Evolutionary conservation across 2,113 vertebrate species (phyloP).

Genomic region (Pelecanoides urinatrix): DNA sequence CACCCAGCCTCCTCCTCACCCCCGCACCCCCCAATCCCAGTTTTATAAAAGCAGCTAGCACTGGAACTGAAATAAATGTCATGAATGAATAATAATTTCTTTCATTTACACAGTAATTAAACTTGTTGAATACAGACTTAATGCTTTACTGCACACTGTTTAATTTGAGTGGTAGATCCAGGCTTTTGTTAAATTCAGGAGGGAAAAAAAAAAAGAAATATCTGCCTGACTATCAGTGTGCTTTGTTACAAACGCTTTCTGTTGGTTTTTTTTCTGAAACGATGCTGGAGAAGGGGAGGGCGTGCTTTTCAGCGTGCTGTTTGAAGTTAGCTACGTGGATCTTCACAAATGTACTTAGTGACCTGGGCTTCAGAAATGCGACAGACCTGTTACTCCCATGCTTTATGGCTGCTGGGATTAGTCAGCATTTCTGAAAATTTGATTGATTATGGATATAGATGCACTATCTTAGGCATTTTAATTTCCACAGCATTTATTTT

Average conservation of each 20-base stretch:
- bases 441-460: background rate
- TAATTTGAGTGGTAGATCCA: slow-evolving; percentile 65
- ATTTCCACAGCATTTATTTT: background rate
- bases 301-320: background rate
- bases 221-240: slow-evolving; percentile 25
- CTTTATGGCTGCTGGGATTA: background rate
- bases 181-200: slow-evolving; percentile 59
- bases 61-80: slow-evolving; percentile 73
- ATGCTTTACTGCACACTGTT: slow-evolving; percentile 61
- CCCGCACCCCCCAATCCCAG: background rate
- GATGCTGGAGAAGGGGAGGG: background rate
- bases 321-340: background rate
- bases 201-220: slow-evolving; percentile 48
- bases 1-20: slow-evolving; percentile 38
- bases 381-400: background rate
- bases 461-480: background rate
- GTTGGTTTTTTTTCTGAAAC: background rate
- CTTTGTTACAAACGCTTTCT: background rate
- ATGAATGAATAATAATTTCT: slow-evolving; percentile 78
- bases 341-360: background rate
- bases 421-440: background rate
- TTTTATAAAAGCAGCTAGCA: slow-evolving; percentile 61
- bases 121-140: slow-evolving; percentile 70
- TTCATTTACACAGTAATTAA: slow-evolving; percentile 79
- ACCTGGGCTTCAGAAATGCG: background rate